Percentiles rank a stretch among this genome's conserved stretches.
Evolutionary conservation across 2,888 invertebrate species (phyloP).

Genomic region (Elmis aenea): DNA sequence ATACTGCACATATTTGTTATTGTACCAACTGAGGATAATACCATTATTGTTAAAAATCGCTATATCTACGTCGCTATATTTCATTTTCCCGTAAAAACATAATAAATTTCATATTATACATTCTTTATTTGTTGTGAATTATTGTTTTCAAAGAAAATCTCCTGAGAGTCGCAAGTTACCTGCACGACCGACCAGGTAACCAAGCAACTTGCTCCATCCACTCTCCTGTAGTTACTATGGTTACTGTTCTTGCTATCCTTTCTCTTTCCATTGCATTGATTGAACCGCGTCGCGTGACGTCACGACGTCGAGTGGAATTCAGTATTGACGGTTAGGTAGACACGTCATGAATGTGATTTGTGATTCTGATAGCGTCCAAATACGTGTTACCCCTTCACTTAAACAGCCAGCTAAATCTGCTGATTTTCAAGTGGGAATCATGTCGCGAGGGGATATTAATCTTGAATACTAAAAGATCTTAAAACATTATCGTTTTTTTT

Average conservation of each 20-base stretch:
- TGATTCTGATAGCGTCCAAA: conserved; percentile 23
- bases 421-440: conserved; percentile 15
- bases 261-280: conserved; percentile 20
- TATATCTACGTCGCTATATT: too few relatives aligned
- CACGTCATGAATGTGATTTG: conserved; percentile 24
- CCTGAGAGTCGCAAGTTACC: conserved; percentile 13
- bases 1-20: too few relatives aligned
- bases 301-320: conserved; percentile 20
- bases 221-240: conserved; percentile 17
- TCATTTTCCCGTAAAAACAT: too few relatives aligned
- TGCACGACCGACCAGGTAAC: conserved; percentile 17
- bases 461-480: too few relatives aligned
- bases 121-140: too few relatives aligned
- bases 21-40: too few relatives aligned
- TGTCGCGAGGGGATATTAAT: too few relatives aligned
- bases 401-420: conserved; percentile 13
- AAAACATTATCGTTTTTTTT: too few relatives aligned
- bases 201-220: conserved; percentile 19
- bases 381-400: conserved; percentile 22
- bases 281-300: conserved; percentile 21
- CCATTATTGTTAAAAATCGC: too few relatives aligned
- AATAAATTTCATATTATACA: too few relatives aligned
- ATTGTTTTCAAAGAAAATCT: too few relatives aligned
- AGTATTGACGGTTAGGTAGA: conserved; percentile 20
- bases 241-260: conserved; percentile 10